Conservation (phyloP, 2,888 invertebrate genomes). For the Spodoptera exigua region DNA sequence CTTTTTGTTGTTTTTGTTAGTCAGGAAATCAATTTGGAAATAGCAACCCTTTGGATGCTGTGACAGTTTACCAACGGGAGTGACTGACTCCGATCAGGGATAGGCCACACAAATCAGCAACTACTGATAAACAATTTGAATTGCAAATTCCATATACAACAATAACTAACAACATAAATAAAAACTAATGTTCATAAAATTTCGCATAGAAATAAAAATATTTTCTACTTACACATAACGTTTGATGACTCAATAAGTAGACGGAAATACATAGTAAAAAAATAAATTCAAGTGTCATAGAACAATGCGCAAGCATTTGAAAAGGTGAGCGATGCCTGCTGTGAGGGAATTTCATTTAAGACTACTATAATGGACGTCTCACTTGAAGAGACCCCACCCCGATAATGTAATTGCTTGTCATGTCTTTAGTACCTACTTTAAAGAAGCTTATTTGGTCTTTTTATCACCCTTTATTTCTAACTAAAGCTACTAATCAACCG, state of each 20-base stretch:
- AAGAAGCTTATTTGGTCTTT: conserved; percentile 1
- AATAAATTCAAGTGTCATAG: neutral
- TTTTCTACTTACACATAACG: neutral
- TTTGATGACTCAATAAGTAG: conserved; percentile 38
- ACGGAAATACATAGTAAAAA: conserved; percentile 10
- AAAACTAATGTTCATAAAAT: no score
- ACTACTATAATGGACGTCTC: conserved; percentile 9
- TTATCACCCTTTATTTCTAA: neutral
- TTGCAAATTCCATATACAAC: no score
- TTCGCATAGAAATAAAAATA: no score
- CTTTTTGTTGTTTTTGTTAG: no score
- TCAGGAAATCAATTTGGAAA: no score
- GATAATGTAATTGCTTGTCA: conserved; percentile 13
- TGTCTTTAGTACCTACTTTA: conserved; percentile 11
- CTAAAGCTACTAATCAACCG: no score
- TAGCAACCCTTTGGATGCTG: no score
- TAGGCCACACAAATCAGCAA: no score
- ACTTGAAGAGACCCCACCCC: conserved; percentile 13
- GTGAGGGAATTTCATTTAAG: conserved; percentile 33
- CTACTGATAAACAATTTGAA: no score
- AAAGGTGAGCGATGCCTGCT: conserved; percentile 42
- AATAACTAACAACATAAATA: no score
- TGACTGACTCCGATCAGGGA: no score
- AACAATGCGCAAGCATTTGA: conserved; percentile 37
- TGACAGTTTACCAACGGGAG: no score